Conservation (phyloP, 2,888 invertebrate species). For the Clivina fossor region DNA sequence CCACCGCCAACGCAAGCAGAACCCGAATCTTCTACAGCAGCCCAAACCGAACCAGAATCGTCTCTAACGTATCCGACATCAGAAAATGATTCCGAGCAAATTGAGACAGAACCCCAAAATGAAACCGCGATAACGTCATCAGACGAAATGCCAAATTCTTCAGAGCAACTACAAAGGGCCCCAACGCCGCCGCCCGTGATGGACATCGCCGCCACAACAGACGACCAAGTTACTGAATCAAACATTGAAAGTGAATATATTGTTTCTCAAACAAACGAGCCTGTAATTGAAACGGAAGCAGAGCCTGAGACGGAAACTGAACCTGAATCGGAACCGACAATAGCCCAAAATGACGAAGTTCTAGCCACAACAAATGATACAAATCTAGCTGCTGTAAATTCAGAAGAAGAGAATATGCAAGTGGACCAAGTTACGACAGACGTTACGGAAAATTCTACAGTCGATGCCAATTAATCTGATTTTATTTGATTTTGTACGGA, state of each 20-base stretch:
- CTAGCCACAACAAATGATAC: conserved; percentile 21
- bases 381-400: conserved; percentile 15
- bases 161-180: conserved; percentile 7
- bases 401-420: conserved; percentile 31
- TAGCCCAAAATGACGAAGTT: conserved; percentile 28
- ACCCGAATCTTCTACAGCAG: conserved; percentile 11
- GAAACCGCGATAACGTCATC: not conserved
- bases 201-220: not conserved
- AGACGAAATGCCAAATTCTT: conserved; percentile 17
- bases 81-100: no score
- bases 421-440: conserved; percentile 34
- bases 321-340: not conserved
- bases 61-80: not conserved
- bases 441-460: conserved; percentile 12
- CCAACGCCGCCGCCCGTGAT: not conserved
- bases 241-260: conserved; percentile 16
- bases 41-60: conserved; percentile 16
- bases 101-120: conserved; percentile 3
- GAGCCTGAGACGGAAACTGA: not conserved
- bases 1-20: conserved; percentile 14
- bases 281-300: not conserved
- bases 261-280: conserved; percentile 15
- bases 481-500: no score
- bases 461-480: conserved; percentile 14
- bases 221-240: conserved; percentile 20